Conservation (phyloP, 2,113 vertebrate genomes). For the Toxotes chatareus region DNA sequence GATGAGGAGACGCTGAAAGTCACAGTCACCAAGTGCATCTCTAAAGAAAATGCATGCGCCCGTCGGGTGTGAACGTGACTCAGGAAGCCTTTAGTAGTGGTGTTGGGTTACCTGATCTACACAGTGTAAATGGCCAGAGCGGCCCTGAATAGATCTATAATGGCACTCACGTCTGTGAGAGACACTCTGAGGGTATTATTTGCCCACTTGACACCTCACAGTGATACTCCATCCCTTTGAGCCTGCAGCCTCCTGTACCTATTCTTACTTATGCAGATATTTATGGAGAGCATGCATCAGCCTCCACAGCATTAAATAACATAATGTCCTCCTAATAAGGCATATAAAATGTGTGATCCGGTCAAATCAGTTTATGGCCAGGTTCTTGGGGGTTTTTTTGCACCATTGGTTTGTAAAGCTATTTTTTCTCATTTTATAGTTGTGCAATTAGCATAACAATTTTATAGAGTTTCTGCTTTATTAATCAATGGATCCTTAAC, state of each 20-base stretch:
- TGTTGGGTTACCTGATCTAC: conserved; percentile 60
- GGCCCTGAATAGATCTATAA: conserved; percentile 69
- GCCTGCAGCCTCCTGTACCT: conserved; percentile 20
- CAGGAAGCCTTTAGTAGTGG: conserved; percentile 67
- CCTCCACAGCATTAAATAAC: conserved; percentile 17
- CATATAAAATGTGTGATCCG: conserved; percentile 14
- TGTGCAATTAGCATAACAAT: conserved; percentile 23
- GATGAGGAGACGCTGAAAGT: conserved; percentile 36
- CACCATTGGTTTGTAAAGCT: conserved; percentile 35
- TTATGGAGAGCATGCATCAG: conserved; percentile 40
- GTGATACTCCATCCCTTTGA: conserved; percentile 35
- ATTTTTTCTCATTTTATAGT: conserved; percentile 26
- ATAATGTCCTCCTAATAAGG: conserved; percentile 22
- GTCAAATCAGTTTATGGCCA: conserved; percentile 26
- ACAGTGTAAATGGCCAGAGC: conserved; percentile 60
- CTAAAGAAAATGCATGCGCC: conserved; percentile 39
- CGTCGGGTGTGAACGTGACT: conserved; percentile 56
- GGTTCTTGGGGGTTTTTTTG: neutral
- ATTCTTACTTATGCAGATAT: conserved; percentile 53
- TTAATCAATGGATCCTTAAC: conserved; percentile 36
- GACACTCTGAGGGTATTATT: conserved; percentile 68
- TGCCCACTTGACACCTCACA: conserved; percentile 60
- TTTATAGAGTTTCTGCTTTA: conserved; percentile 23
- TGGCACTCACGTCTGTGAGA: conserved; percentile 53
- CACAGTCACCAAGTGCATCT: conserved; percentile 21